Evolutionary conservation across 2,888 invertebrate species (phyloP), one percentile per base, ranked within the genome.

Genomic region (Polyommatus icarus): DNA sequence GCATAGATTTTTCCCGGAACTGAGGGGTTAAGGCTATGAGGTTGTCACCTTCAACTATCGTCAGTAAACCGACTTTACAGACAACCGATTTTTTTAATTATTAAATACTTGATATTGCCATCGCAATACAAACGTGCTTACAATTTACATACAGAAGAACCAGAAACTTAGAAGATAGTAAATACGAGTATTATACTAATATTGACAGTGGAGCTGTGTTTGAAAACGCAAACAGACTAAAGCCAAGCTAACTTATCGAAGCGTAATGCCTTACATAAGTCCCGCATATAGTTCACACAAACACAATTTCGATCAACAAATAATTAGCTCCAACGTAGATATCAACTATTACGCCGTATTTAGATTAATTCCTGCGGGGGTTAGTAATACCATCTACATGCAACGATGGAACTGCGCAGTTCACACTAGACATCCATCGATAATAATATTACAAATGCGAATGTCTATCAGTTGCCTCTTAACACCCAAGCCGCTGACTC

Each of bases 221-320:
- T 12, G 67, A 67, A 67, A 67, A 67, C 29, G 67, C 67, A 67
- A 67, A 67, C 67, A 67, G 15, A 67, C 67, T 32, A 6, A 18
- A 32, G 67, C 29, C 20, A 67, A 32, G 67, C 29, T 67, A 24
- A 67, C 18, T 29, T 67, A 67, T 67, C 29, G 29, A 32, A 32
- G 67, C 67, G 67, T 67, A 29, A 29, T 29, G 67, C 67, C 67
- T 67, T 67, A 67, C 67, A 32, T 67, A 67, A 67, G 29, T 15
- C 18, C 67, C 67, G 67, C 15, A 67, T 32, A 67, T 10, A 61
- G 61, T 67, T 67, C 67, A 32, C 67, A 29, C 50, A 50, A 50
- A 75, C 75, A 75, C 54, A 54, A 75, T 75, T 75, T 75, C 75
- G 18, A 75, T 75, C 50, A 50, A 75, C 75, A 75, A 54, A 75